Base-by-base conservation (phyloP, 2,888 invertebrate genomes). In the Sarcophaga variegata region DNA sequence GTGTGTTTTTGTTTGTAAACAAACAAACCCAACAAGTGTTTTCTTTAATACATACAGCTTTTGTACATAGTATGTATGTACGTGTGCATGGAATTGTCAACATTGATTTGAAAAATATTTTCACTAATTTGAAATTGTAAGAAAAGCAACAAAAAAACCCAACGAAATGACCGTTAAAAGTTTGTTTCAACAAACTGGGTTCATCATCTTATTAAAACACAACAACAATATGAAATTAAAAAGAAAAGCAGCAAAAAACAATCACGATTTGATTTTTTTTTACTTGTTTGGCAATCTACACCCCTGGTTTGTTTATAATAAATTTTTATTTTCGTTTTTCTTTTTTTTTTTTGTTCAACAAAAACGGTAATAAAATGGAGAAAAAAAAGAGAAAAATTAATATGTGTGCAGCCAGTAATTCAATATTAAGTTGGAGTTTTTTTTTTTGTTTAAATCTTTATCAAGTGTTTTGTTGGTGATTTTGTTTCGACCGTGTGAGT, bases 221-320 rank as follows among this genome's bases (percentile, higher is more conserved):
- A 49, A 72, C 71, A 72, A 17, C 6, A 20, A 10, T 10, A 37
- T 37, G 8, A 37, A 37, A 54, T 14, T 54, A 54, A 54, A 54
- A 17, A 54, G 54, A 54, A 14, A 54, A 14, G 17, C 17, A 14
- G 54, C 17, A 54, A 37, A 37, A 37, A 37, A 37, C 17, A 54
- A 5, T 17, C 54, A 54, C 5, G 8, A 54, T 54, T 14, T 54
- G 14, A 54, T 54, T 54, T 54, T 67, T 47, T 47, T 70, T 79
- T 83, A 79, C 79, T 70, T 76, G 75, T 84, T 80, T 76, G 75
- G 83, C 75, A 75, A 84, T 84, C 79, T 47, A 64, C 70, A 78
- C 49, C 78, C 78, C 60, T 60, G 72, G 59, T 69, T 75, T 74
- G 25, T 74, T 70, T 54, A 71, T 64, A 62, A 59, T n/a, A n/a